These are phyloP conservation scores for Acyrthosiphon pisum DNA, from an alignment of 1,140 invertebrate genomes.

Conservation along the genomic window DNA sequence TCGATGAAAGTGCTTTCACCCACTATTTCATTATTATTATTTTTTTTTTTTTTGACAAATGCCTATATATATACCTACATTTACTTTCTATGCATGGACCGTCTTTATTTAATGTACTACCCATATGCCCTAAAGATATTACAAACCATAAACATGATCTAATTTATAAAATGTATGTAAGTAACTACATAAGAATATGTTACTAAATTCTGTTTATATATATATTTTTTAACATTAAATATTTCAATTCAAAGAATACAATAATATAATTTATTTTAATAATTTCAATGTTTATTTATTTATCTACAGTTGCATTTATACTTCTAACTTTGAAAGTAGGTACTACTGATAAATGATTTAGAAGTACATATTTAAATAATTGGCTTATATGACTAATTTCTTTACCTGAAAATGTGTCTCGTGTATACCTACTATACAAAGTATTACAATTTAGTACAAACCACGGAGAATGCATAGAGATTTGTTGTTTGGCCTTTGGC, in stretches of 20 bases:
- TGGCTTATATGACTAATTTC: too few relatives aligned
- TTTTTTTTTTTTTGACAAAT: slow-evolving; percentile 34
- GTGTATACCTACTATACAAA: background rate
- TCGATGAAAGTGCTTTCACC: slow-evolving; percentile 45
- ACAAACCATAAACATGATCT: background rate
- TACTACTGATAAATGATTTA: background rate
- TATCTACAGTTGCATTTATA: background rate
- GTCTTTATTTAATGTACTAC: background rate
- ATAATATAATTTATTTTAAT: background rate
- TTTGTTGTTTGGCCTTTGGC: too few relatives aligned
- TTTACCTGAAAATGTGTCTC: background rate
- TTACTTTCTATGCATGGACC: slow-evolving; percentile 33
- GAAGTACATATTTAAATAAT: too few relatives aligned
- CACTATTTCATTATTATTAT: background rate
- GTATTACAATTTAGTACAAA: background rate
- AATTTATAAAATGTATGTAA: background rate
- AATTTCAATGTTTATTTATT: background rate
- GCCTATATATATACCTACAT: background rate
- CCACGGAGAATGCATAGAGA: background rate
- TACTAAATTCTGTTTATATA: background rate
- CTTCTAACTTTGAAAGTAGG: background rate
- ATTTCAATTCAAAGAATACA: background rate
- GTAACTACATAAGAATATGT: background rate
- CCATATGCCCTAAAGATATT: background rate
- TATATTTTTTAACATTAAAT: background rate